phyloP scores from a whole-genome alignment of 2,113 vertebrate genomes.

The Theristicus caerulescens region DNA sequence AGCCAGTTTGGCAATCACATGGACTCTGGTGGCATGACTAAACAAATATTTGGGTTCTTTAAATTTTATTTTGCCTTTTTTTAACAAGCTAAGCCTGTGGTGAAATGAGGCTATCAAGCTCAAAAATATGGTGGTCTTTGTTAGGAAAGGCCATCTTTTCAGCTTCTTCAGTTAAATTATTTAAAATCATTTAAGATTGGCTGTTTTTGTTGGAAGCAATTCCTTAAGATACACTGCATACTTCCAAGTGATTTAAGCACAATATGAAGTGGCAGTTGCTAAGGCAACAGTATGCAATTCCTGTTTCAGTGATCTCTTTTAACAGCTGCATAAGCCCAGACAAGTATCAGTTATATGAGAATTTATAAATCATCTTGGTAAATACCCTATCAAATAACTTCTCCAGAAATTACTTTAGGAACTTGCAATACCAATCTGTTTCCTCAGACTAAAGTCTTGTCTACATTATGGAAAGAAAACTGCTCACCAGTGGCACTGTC shows the following conservation, averaged over 20 bases:
- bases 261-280: constrained; percentile 52
- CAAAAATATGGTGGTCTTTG: neutral
- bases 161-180: neutral
- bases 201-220: neutral
- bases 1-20: neutral
- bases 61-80: neutral
- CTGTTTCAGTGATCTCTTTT: neutral
- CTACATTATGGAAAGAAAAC: neutral
- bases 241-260: constrained; percentile 34
- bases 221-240: neutral
- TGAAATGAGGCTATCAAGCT: neutral
- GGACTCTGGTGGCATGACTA: neutral
- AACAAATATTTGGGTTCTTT: neutral
- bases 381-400: constrained; percentile 27
- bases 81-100: neutral
- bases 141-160: neutral
- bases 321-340: constrained; percentile 35
- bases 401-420: neutral
- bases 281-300: constrained; percentile 44
- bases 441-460: neutral
- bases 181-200: neutral
- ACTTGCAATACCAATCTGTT: neutral
- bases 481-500: neutral
- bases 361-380: constrained; percentile 19
- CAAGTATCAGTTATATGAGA: neutral